phyloP scores from a whole-genome alignment of 2,888 invertebrate genomes.

The Ophioninae sp. region DNA sequence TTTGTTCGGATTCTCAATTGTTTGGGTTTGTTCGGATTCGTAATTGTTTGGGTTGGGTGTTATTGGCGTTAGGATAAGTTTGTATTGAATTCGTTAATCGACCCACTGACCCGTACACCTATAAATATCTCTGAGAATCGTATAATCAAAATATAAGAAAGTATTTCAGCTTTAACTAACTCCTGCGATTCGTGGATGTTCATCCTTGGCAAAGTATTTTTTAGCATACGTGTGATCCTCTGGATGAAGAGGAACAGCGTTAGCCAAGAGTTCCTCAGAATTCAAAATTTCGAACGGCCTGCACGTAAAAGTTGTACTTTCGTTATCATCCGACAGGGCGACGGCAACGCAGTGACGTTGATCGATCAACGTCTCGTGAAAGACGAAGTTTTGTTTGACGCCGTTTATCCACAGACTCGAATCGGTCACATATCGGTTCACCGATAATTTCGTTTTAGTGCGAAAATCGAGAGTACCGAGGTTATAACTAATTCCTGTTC shows the following conservation, averaged over 20 bases:
- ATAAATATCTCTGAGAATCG: not conserved
- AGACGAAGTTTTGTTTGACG: conserved; percentile 85
- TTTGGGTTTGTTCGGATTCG: not conserved
- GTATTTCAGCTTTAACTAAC: not conserved
- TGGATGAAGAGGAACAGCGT: conserved; percentile 82
- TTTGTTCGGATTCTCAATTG: not conserved
- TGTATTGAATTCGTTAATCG: conserved; percentile 39
- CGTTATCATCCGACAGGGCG: conserved; percentile 81
- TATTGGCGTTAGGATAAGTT: not conserved
- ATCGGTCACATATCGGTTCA: conserved; percentile 83
- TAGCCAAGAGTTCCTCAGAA: conserved; percentile 84
- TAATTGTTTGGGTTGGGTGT: not conserved
- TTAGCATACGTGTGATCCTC: conserved; percentile 83
- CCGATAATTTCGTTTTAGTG: conserved; percentile 79
- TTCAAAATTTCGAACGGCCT: conserved; percentile 83
- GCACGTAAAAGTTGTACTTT: conserved; percentile 63
- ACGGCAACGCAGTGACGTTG: conserved; percentile 90
- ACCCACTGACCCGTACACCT: conserved; percentile 44
- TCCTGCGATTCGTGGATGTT: conserved; percentile 72
- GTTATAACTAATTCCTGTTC: conserved; percentile 91
- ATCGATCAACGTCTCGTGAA: conserved; percentile 92
- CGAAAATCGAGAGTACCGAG: conserved; percentile 90
- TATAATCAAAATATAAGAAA: conserved; percentile 14
- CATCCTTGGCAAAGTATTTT: conserved; percentile 84
- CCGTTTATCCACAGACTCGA: conserved; percentile 86